phyloP scores from a whole-genome alignment of 1,140 invertebrate genomes.

The Matsumurasca onukii region DNA sequence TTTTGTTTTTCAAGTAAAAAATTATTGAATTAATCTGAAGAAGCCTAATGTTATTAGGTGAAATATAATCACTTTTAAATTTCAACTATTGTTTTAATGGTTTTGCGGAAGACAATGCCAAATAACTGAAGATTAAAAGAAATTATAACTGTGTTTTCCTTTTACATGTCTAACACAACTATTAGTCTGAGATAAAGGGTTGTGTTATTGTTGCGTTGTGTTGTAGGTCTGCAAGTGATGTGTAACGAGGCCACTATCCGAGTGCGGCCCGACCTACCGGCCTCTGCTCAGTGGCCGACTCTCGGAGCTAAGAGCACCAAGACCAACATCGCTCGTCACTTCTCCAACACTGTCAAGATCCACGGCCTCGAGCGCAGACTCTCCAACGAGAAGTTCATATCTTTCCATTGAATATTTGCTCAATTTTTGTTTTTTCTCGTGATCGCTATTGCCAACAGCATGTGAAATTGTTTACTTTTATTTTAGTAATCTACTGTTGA shows the following conservation, averaged over 20 bases:
- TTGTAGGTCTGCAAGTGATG: slow-evolving; percentile 41
- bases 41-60: too few species aligned
- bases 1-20: too few species aligned
- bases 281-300: slow-evolving; percentile 23
- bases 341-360: slow-evolving; percentile 43
- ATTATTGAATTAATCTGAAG: too few species aligned
- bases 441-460: too few species aligned
- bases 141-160: too few species aligned
- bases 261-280: slow-evolving; percentile 40
- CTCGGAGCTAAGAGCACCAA: slow-evolving; percentile 39
- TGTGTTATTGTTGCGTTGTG: too few species aligned
- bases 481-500: neutral
- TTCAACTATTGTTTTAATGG: too few species aligned
- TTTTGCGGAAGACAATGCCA: too few species aligned
- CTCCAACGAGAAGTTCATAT: slow-evolving; percentile 14
- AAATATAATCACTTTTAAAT: too few species aligned
- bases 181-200: too few species aligned
- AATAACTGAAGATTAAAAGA: too few species aligned
- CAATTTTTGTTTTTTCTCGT: neutral
- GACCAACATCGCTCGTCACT: slow-evolving; percentile 40
- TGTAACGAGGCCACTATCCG: slow-evolving; percentile 43
- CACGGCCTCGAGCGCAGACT: slow-evolving; percentile 35
- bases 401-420: slow-evolving; percentile 23
- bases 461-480: neutral
- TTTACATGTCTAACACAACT: too few species aligned